phyloP scores from a whole-genome alignment of 1,140 invertebrate genomes.

The Cecropterus lyciades region DNA sequence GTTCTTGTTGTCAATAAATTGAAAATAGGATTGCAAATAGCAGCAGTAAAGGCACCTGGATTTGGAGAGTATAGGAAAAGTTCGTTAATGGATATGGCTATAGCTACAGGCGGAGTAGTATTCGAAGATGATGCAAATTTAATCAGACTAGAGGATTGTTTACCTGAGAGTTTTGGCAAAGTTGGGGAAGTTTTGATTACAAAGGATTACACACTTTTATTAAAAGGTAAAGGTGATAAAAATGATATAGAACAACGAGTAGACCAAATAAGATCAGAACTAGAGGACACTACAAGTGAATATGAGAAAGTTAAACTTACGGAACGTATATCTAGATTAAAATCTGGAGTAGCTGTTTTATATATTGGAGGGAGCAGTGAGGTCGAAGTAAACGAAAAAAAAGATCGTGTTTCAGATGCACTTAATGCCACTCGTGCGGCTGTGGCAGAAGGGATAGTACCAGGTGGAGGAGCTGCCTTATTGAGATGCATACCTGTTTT shows the following conservation, averaged over 20 bases:
- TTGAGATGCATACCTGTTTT: constrained; percentile 93
- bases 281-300: constrained; percentile 96
- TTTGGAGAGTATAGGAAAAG: constrained; percentile 99
- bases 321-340: constrained; percentile 97
- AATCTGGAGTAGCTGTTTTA: constrained; percentile 97
- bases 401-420: constrained; percentile 99
- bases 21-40: constrained; percentile 98
- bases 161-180: constrained; percentile 94
- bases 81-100: constrained; percentile 98
- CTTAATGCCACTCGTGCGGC: constrained; percentile 99
- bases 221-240: constrained; percentile 95
- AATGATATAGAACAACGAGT: constrained; percentile 94
- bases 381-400: constrained; percentile 99
- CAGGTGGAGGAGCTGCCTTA: constrained; percentile 98
- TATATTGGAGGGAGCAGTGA: constrained; percentile 99
- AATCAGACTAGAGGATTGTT: constrained; percentile 99
- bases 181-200: constrained; percentile 98
- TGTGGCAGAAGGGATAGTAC: constrained; percentile 99
- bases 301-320: constrained; percentile 99
- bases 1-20: constrained; percentile 99
- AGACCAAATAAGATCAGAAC: constrained; percentile 98
- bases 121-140: constrained; percentile 99
- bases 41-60: constrained; percentile 99
- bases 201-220: constrained; percentile 98
- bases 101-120: constrained; percentile 97